Conservation (phyloP, 2,113 vertebrate species). For the Anas platyrhynchos region DNA sequence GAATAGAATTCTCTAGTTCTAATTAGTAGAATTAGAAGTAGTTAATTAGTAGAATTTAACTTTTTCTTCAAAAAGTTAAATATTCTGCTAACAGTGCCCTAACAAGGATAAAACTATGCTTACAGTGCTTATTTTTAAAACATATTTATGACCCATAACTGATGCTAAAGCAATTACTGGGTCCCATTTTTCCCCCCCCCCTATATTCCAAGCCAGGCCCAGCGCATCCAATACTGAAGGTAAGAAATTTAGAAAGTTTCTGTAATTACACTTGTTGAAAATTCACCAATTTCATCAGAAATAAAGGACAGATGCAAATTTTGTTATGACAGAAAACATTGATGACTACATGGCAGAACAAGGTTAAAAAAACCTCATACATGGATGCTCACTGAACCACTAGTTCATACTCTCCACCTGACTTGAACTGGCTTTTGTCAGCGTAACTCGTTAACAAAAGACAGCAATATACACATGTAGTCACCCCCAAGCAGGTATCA, state of each 20-base stretch:
- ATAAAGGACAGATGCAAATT: not conserved
- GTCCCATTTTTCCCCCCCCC: not conserved
- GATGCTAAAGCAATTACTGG: not conserved
- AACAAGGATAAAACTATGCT: not conserved
- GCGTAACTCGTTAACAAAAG: not conserved
- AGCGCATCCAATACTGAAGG: not conserved
- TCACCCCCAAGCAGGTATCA: too few relatives aligned
- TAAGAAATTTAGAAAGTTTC: not conserved
- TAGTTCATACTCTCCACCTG: not conserved
- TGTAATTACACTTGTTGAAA: not conserved
- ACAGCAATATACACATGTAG: accelerated
- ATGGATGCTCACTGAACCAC: not conserved
- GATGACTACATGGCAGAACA: not conserved
- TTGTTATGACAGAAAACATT: not conserved
- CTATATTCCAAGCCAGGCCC: not conserved
- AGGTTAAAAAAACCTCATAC: not conserved
- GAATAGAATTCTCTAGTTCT: not conserved
- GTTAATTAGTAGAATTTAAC: too few relatives aligned
- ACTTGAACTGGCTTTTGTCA: not conserved
- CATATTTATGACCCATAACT: not conserved
- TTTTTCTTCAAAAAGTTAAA: not conserved
- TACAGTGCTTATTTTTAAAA: not conserved
- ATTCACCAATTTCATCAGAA: not conserved
- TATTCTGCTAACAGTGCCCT: not conserved
- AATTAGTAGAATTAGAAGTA: not conserved